Evolutionary conservation across 2,888 invertebrate genomes (phyloP).

Genomic region (Endomychus coccineus): DNA sequence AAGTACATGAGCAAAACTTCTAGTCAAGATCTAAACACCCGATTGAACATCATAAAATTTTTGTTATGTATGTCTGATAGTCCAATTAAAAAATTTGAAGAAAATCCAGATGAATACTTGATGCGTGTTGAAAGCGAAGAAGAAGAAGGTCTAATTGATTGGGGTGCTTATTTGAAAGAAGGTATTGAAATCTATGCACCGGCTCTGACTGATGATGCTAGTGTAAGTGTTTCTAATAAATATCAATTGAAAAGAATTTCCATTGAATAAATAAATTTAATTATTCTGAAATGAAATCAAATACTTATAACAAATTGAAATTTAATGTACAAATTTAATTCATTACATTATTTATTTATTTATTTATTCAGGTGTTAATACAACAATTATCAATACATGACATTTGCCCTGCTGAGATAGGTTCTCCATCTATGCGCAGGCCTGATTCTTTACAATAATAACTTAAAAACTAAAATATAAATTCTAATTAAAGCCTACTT

Average conservation of each 20-base stretch:
- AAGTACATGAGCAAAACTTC: constrained; percentile 28
- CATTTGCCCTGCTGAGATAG: too few relatives aligned
- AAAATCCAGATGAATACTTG: constrained; percentile 26
- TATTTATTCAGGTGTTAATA: too few relatives aligned
- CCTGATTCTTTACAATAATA: too few relatives aligned
- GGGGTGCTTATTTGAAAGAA: constrained; percentile 46
- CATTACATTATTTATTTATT: too few relatives aligned
- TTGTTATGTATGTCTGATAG: constrained; percentile 36
- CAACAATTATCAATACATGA: too few relatives aligned
- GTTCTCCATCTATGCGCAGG: too few relatives aligned
- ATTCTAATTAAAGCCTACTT: too few relatives aligned
- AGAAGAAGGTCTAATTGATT: constrained; percentile 44
- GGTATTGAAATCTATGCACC: constrained; percentile 34
- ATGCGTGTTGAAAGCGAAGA: constrained; percentile 27
- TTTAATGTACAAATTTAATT: too few relatives aligned
- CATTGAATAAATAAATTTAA: too few relatives aligned
- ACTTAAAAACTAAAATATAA: too few relatives aligned
- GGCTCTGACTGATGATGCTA: constrained; percentile 27
- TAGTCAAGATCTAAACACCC: constrained; percentile 26
- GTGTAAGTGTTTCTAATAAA: constrained; percentile 28
- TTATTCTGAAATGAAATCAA: too few relatives aligned
- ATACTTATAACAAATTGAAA: too few relatives aligned
- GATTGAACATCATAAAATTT: constrained; percentile 36
- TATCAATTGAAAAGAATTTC: neutral
- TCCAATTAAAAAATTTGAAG: constrained; percentile 36